A percentile compares a stretch with the other conserved stretches of the same genome.
These are phyloP conservation scores for Orientallactaga bullata DNA, from an alignment of 2,113 vertebrate genomes.

Conservation along the genomic window DNA sequence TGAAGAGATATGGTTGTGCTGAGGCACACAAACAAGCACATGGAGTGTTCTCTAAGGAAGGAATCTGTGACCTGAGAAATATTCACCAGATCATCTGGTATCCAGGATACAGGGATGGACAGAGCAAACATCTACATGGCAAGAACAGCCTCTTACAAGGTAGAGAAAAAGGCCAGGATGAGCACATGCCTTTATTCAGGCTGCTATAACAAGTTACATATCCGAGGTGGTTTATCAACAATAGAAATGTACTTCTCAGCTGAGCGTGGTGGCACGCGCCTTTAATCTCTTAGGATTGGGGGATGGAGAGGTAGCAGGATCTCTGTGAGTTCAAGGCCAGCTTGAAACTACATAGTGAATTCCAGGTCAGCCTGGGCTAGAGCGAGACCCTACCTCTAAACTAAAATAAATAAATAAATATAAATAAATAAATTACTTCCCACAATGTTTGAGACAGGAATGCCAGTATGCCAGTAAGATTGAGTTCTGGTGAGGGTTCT, in stretches of 20 bases:
- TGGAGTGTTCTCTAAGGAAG: neutral
- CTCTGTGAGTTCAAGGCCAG: no score
- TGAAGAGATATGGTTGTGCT: neutral
- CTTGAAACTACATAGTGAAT: no score
- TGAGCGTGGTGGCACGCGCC: no score
- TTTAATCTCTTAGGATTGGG: no score
- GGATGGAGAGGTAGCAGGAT: neutral
- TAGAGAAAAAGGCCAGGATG: neutral
- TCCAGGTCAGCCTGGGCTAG: no score
- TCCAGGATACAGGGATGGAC: neutral
- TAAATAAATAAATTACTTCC: neutral
- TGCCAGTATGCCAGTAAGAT: no score
- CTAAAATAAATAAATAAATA: no score
- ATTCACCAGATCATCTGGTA: no score
- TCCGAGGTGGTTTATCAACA: neutral
- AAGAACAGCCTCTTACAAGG: neutral
- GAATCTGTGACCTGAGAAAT: neutral
- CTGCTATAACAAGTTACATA: neutral
- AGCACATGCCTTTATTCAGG: neutral
- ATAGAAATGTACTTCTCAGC: neutral
- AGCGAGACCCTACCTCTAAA: no score
- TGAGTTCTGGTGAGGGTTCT: neutral
- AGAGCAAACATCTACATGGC: neutral
- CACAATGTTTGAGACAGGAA: neutral
- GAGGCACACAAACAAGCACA: neutral